phyloP scores from a whole-genome alignment of 2,113 vertebrate genomes.

The Melanerpes formicivorus region DNA sequence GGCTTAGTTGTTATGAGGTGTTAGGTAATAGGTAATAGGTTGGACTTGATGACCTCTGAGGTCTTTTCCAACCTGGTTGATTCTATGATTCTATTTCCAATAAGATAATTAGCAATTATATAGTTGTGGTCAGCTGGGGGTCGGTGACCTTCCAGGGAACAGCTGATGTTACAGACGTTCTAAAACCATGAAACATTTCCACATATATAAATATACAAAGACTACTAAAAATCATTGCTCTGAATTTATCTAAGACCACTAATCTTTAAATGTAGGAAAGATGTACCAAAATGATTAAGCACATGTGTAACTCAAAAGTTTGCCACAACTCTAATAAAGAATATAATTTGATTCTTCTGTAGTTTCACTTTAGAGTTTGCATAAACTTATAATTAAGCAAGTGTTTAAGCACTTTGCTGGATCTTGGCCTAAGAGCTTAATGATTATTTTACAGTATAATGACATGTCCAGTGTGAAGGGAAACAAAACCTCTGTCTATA shows the following conservation, averaged over 20 bases:
- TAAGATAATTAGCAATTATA: neutral
- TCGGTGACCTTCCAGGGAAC: neutral
- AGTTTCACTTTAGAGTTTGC: slow-evolving; percentile 24
- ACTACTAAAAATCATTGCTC: neutral
- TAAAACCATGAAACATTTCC: neutral
- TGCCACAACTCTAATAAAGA: neutral
- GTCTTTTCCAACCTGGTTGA: too few relatives aligned
- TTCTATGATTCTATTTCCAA: neutral
- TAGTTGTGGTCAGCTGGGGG: neutral
- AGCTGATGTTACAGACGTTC: neutral
- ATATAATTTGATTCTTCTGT: slow-evolving; percentile 30
- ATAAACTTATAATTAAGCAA: slow-evolving; percentile 53
- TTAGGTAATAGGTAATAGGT: too few relatives aligned
- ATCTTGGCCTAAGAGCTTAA: slow-evolving; percentile 68
- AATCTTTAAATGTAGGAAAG: neutral
- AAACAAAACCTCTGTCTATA: slow-evolving; percentile 72
- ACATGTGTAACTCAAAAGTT: neutral
- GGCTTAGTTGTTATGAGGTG: too few relatives aligned
- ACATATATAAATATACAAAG: neutral
- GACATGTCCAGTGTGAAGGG: slow-evolving; percentile 72
- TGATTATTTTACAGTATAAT: slow-evolving; percentile 72
- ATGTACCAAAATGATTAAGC: neutral
- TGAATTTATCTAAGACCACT: neutral
- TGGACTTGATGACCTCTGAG: too few relatives aligned
- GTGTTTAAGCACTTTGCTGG: slow-evolving; percentile 46